These are phyloP conservation scores for Pelochelys cantorii DNA, from an alignment of 2,797 vertebrate species.

Conservation along the genomic window DNA sequence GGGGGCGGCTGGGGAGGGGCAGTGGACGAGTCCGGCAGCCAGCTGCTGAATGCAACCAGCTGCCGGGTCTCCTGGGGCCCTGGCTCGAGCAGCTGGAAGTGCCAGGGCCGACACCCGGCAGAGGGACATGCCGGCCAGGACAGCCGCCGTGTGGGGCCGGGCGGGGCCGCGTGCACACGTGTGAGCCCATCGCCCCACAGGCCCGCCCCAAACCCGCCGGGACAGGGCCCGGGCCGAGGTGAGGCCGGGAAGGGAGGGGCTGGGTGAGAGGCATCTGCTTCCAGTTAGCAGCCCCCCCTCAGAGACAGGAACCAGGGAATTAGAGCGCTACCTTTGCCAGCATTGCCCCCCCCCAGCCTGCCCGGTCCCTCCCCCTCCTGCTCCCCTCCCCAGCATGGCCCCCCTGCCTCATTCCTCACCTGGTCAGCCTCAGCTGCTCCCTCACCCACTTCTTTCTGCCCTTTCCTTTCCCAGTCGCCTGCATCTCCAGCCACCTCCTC, in stretches of 20 bases:
- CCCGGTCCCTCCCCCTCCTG: background rate
- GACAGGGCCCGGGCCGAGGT: background rate
- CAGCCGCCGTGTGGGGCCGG: too few relatives aligned
- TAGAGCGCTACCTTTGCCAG: too few relatives aligned
- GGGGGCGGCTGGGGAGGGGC: rapidly evolving
- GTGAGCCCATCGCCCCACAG: background rate
- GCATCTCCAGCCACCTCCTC: too few relatives aligned
- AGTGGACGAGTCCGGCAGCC: rapidly evolving
- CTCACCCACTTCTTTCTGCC: too few relatives aligned
- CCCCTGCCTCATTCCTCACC: too few relatives aligned
- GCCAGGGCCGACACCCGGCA: background rate
- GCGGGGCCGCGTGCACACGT: too few relatives aligned
- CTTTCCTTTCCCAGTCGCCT: too few relatives aligned
- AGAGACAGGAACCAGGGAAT: background rate
- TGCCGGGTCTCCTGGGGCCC: background rate
- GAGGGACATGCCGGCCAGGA: too few relatives aligned
- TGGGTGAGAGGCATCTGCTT: background rate
- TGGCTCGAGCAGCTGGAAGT: background rate
- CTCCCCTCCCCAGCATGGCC: background rate
- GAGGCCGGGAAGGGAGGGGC: background rate
- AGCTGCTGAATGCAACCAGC: background rate
- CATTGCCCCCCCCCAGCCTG: background rate
- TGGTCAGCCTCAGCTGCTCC: too few relatives aligned
- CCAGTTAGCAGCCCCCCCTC: background rate
- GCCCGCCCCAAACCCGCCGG: background rate